Base-by-base conservation (phyloP, 2,888 invertebrate genomes). In the Amphipoea lucens region DNA sequence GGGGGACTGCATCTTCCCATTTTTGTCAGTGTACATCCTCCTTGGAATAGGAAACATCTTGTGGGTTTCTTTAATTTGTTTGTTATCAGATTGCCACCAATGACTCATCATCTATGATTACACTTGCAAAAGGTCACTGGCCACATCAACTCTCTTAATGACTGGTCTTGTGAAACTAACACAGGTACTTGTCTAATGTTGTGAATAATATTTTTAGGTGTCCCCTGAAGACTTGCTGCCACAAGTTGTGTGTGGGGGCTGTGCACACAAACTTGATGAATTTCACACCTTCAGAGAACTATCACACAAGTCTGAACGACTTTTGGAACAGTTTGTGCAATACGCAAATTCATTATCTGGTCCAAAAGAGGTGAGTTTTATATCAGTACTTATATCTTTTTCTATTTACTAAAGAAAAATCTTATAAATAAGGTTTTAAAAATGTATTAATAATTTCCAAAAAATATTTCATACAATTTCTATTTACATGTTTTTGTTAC, bases 201-300 rank as follows among this genome's bases (percentile, higher is more conserved):
- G 88, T 91, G 63, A 91, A 91, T 91, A 90, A 88, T 91, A 89
- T 92, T 97, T 97, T 90, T 96, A 98, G 98, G 98, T 98, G 86
- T 97, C 98, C 90, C 98, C 98, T 93, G 97, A 97, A 91, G 98
- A 98, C 95, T 97, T 97, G 91, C 97, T 98, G 93, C 98, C 98
- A 89, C 98, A 98, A 90, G 97, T 98, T 90, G 98, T 98, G 89
- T 98, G 98, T 96, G 97, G 97, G 84, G 97, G 97, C 89, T 98
- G 98, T 96, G 97, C 97, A 90, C 97, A 97, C 92, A 98, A 98
- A 94, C 97, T 98, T 91, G 98, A 98, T 94, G 97, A 98, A 84
- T 97, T 98, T 90, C 98, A 98, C 95, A 98, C 98, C 91, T 98
- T 98, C 97, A 98, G 98, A 94, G 98, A 98, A 93, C 97, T 97